Conservation (phyloP, 2,888 invertebrate species). For the Panopea generosa region DNA sequence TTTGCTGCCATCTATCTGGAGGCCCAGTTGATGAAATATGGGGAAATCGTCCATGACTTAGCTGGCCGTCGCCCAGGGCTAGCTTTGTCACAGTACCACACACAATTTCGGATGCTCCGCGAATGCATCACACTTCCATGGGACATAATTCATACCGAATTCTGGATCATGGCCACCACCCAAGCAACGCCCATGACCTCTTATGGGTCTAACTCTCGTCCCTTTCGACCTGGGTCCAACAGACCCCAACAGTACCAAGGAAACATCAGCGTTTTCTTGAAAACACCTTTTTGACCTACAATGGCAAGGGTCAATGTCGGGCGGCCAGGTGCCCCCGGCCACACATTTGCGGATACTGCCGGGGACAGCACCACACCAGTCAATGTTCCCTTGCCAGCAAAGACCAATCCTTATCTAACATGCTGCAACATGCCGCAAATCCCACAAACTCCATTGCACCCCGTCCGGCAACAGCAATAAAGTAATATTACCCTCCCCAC, state of each 20-base stretch:
- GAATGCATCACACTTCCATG: constrained; percentile 25
- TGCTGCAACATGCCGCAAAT: too few species aligned
- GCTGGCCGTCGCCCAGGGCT: constrained; percentile 25
- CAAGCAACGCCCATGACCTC: background rate
- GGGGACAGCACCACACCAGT: background rate
- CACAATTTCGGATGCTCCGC: constrained; percentile 32
- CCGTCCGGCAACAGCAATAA: background rate
- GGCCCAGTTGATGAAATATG: constrained; percentile 40
- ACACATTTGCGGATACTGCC: constrained; percentile 12
- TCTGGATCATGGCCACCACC: constrained; percentile 42
- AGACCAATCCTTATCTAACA: too few species aligned
- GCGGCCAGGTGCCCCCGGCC: background rate
- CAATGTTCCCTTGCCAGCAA: background rate
- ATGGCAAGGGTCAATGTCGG: constrained; percentile 1
- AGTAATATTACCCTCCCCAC: too few species aligned
- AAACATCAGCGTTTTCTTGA: too few species aligned
- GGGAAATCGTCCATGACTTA: too few species aligned
- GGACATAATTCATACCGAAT: constrained; percentile 39
- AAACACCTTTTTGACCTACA: constrained; percentile 22
- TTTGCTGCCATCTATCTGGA: constrained; percentile 27
- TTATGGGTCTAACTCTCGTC: constrained; percentile 3
- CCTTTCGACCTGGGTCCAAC: too few species aligned
- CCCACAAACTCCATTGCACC: too few species aligned
- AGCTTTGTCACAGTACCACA: constrained; percentile 28
- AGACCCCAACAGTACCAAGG: too few species aligned